Conservation (phyloP, 1,140 invertebrate species). For the Frieseomelitta varia region DNA sequence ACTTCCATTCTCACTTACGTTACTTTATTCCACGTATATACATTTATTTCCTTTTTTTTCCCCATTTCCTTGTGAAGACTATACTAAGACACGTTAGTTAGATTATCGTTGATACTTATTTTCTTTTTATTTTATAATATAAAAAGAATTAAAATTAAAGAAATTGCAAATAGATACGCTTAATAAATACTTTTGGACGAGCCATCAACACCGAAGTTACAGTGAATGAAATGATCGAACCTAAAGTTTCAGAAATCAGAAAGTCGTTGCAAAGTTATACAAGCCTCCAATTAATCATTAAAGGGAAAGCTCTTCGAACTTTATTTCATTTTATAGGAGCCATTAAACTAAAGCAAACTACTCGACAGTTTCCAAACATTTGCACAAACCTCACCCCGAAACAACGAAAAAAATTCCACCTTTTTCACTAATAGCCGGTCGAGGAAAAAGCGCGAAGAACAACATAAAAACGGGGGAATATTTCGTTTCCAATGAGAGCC, state of each 20-base stretch:
- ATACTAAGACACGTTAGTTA: no score
- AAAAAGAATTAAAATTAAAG: no score
- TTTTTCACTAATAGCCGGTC: background rate
- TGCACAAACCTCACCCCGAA: background rate
- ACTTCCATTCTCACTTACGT: no score
- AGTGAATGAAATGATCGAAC: background rate
- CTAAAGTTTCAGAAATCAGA: background rate
- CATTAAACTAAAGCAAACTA: constrained; percentile 1
- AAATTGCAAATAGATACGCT: background rate
- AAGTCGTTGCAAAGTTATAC: background rate
- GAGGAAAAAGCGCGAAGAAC: constrained; percentile 3
- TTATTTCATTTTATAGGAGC: background rate
- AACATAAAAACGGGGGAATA: constrained; percentile 14
- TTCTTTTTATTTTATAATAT: no score
- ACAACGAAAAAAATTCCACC: background rate
- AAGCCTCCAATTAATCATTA: background rate
- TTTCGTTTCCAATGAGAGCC: constrained; percentile 30
- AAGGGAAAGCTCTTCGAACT: background rate
- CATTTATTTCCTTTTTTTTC: no score
- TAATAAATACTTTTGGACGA: background rate
- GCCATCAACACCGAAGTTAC: background rate
- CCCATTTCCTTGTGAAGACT: no score
- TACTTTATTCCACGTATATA: no score
- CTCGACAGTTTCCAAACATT: background rate
- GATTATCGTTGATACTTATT: no score